These are phyloP conservation scores for Aporrectodea caliginosa DNA, from an alignment of 1,140 invertebrate species.

Conservation along the genomic window DNA sequence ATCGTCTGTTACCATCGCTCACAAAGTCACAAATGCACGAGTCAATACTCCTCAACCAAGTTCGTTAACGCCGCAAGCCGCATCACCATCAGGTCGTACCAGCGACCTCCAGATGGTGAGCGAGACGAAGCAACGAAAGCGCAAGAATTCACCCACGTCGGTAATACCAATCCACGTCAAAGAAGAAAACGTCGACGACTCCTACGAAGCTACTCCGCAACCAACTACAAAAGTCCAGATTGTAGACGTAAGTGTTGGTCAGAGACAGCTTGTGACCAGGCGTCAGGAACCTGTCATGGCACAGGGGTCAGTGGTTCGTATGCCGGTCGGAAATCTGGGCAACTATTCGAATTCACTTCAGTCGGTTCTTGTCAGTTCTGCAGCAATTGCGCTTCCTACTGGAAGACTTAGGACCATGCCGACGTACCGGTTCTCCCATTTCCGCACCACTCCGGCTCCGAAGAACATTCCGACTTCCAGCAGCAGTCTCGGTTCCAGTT, in stretches of 20 bases:
- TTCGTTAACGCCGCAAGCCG: background rate
- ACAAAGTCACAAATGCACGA: background rate
- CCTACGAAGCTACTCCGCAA: background rate
- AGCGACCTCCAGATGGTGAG: background rate
- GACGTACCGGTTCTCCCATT: background rate
- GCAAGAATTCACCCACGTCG: background rate
- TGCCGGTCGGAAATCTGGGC: background rate
- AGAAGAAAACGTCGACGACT: background rate
- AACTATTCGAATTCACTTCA: background rate
- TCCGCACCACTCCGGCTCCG: background rate
- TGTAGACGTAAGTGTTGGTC: background rate
- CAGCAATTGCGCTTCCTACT: too few relatives aligned
- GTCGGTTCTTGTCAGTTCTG: background rate
- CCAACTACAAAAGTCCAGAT: background rate
- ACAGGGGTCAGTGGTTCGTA: background rate
- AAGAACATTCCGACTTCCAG: background rate
- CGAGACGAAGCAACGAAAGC: background rate
- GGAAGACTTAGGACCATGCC: background rate
- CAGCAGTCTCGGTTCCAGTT: too few relatives aligned
- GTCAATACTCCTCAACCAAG: background rate
- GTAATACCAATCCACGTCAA: background rate
- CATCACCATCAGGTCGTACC: background rate
- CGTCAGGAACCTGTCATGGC: too few relatives aligned
- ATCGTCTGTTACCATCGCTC: background rate
- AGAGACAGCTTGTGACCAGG: background rate